phyloP scores from a whole-genome alignment of 2,888 invertebrate genomes.

The Eristalis intricaria region DNA sequence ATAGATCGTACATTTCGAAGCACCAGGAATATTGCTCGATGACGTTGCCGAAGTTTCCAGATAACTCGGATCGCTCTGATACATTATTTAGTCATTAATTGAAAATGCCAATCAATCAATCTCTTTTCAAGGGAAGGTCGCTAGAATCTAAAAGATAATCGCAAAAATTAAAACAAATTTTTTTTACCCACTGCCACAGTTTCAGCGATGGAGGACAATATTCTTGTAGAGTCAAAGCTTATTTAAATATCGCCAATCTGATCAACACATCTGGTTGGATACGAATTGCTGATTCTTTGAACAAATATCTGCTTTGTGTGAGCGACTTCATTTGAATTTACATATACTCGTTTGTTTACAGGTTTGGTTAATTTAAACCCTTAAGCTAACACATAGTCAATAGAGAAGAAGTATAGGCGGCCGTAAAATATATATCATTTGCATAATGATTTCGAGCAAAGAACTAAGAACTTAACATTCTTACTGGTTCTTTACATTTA shows the following conservation, averaged over 20 bases:
- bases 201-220: background rate
- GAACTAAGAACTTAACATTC: no score
- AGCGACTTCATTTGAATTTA: background rate
- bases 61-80: background rate
- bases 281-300: background rate
- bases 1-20: background rate
- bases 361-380: no score
- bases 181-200: background rate
- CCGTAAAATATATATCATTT: no score
- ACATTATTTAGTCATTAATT: background rate
- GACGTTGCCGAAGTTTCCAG: background rate
- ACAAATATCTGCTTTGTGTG: background rate
- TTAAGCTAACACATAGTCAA: no score
- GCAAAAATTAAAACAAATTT: background rate
- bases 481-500: no score
- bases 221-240: background rate
- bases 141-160: background rate
- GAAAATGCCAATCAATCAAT: background rate
- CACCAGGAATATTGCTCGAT: background rate
- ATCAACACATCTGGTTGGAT: background rate
- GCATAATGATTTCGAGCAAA: no score
- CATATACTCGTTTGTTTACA: no score
- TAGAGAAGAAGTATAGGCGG: no score
- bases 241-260: background rate
- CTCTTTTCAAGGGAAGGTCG: background rate